Base-by-base conservation (phyloP, 2,888 invertebrate species). In the Lysandra bellargus region DNA sequence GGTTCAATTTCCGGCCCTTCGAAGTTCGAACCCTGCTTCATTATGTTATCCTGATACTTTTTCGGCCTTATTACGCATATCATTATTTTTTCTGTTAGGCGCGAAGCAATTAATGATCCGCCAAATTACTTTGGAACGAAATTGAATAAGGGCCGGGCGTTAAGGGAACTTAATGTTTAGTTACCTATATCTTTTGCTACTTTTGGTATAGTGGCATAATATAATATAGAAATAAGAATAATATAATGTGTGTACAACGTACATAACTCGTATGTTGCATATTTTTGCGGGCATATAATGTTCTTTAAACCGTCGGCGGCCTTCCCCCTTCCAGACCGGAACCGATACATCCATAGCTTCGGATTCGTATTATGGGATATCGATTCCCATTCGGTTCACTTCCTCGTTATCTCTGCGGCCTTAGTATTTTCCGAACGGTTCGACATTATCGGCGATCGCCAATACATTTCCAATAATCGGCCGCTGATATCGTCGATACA, bases 61-160 rank as follows among this genome's bases (percentile, higher is more conserved):
- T 90, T 91, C 91, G 92, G 91, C 93, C 93, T 94, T 94, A 94
- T 95, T 95, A 95, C 95, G 95, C 95, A 95, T 95, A 94, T 94
- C 92, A 94, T 95, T 94, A 92, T 86, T 85, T 80, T 82, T 80
- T 75, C 30, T 40, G 57, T 33, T 75, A 76, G 40, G 60, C 74
- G 60, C 57, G 44, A 23, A 12, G 74, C 74, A 40, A 61, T 49
- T 75, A 75, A 69, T 12, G 9, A 69, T 69, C 33, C 30, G 33
- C 14, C 33, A 69, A 69, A 37, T 69, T 33, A 37, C 30, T 14
- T 69, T 17, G 14, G 37, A 69, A 64, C 64, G 30, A 69, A 37
- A 33, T 69, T 69, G 14, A 33, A 69, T 14, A 33, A 69, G 33
- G 69, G 64, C 14, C 61, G 23, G 7, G 49, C 17, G 12, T 17